Evolutionary conservation across 2,797 vertebrate species (phyloP).

Genomic region (Apogon hyalosoma): DNA sequence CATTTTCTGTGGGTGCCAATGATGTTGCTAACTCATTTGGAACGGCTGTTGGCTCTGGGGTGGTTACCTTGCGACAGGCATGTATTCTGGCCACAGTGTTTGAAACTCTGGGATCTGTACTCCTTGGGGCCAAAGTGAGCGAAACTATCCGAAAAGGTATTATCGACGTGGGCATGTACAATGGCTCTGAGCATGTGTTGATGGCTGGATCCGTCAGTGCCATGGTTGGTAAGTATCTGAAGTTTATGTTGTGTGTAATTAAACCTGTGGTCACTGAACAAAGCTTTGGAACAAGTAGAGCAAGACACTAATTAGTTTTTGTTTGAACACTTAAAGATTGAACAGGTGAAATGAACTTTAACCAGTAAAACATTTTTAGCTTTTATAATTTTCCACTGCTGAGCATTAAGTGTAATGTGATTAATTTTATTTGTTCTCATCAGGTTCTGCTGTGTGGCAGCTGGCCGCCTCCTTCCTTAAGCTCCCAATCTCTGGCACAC

Average conservation of each 20-base stretch:
- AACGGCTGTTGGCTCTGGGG: slow-evolving; percentile 96
- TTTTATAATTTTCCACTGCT: too few relatives aligned
- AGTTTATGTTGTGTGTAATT: slow-evolving; percentile 15
- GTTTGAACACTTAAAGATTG: too few relatives aligned
- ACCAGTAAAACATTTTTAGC: too few relatives aligned
- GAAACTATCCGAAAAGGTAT: slow-evolving; percentile 97
- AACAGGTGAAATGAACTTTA: too few relatives aligned
- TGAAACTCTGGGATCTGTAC: slow-evolving; percentile 93
- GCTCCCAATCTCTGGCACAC: slow-evolving; percentile 97
- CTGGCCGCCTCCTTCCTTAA: slow-evolving; percentile 95
- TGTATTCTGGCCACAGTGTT: slow-evolving; percentile 94
- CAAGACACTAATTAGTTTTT: background rate
- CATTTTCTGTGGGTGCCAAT: slow-evolving; percentile 98
- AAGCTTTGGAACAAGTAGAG: background rate
- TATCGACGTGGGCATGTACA: slow-evolving; percentile 92
- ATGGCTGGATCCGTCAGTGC: slow-evolving; percentile 97
- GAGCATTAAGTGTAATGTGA: background rate
- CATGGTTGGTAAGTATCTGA: slow-evolving; percentile 91
- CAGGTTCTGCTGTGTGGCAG: slow-evolving; percentile 98
- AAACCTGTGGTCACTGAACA: background rate
- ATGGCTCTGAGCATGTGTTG: slow-evolving; percentile 76
- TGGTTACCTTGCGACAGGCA: slow-evolving; percentile 94
- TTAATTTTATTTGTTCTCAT: slow-evolving; percentile 26
- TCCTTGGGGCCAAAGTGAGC: slow-evolving; percentile 96
- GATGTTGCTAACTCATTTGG: slow-evolving; percentile 99